These are phyloP conservation scores for Agapornis canus DNA, from an alignment of 2,797 vertebrate species.

Conservation along the genomic window DNA sequence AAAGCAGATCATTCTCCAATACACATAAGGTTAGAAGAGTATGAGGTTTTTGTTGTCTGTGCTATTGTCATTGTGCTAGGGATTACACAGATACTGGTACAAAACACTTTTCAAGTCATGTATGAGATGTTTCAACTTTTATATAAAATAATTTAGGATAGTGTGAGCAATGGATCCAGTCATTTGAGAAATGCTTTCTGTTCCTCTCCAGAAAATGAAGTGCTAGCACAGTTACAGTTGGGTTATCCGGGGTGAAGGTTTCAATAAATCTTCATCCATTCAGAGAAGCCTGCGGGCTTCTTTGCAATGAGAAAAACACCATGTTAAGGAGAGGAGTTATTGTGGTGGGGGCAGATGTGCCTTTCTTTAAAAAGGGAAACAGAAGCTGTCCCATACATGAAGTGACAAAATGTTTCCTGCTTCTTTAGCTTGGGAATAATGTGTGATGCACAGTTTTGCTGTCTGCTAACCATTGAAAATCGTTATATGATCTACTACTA, in stretches of 20 bases:
- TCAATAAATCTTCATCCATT: not conserved
- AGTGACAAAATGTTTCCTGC: not conserved
- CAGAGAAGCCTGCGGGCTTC: not conserved
- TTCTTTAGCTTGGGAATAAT: not conserved
- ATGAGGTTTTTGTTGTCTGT: not conserved
- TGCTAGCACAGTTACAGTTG: not conserved
- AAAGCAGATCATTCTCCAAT: slow-evolving; percentile 76
- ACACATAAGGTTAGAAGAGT: slow-evolving; percentile 80
- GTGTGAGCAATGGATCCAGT: not conserved
- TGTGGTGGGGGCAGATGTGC: not conserved
- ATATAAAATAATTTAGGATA: not conserved
- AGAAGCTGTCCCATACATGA: not conserved
- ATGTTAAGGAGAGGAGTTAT: not conserved
- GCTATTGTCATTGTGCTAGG: not conserved
- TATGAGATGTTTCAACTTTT: not conserved
- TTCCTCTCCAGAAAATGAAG: not conserved
- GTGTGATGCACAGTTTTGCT: not conserved
- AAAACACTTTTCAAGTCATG: not conserved
- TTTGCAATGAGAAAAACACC: not conserved
- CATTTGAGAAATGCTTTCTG: not conserved
- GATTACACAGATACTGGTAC: not conserved
- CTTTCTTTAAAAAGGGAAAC: not conserved
- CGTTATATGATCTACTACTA: not conserved
- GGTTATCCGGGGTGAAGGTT: not conserved
- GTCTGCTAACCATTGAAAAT: not conserved